Base-by-base conservation (phyloP, 1,140 invertebrate genomes). In the Harpegnathos saltator region DNA sequence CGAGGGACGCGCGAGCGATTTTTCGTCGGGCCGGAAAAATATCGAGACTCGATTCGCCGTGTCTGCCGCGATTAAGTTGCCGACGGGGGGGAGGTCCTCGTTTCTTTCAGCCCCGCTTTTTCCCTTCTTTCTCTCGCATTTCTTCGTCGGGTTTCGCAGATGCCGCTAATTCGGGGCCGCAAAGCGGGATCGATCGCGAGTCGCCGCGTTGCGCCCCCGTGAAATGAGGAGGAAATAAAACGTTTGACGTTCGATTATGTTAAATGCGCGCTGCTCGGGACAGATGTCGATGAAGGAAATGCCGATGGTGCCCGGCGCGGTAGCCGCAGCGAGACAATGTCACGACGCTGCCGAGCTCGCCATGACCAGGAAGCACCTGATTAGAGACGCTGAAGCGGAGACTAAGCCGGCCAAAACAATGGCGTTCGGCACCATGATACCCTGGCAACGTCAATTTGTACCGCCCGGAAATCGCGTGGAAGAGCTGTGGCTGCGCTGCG, bases 361-460 rank as follows among this genome's bases (percentile, higher is more conserved):
- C 19, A 86, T 91, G 77, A 91, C 90, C 84, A 82, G 85, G 92
- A 91, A 91, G 52, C 94, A 96, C 85, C 91, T 96, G n/a, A 91
- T 89, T 0, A 91, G 83, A 19, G 95, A 96, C 54, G 91, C 94
- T 9, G 90, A 92, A 77, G 94, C 94, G 0, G 95, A 95, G 66
- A 93, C 89, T 4, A 94, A 88, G 58, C 90, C 93, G 15, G 91
- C 93, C 81, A 87, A 75, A 89, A 77, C 88, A 14, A 65, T 91
- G 52, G 95, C 95, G 4, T 96, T 96, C 81, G 94, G 94, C 1
- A 93, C 90, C 29, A 90, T 91, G 59, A 81, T 96, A 9, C 95
- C 95, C 0, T 90, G 92, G 54, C 88, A 95, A 19, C 85, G 95
- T 87, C 94, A 94, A 85, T 94, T 95, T 29, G 88, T 94, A 7